Percentiles rank a stretch among this genome's conserved stretches.
Evolutionary conservation across 2,797 vertebrate species (phyloP).

Genomic region (Zonotrichia albicollis): DNA sequence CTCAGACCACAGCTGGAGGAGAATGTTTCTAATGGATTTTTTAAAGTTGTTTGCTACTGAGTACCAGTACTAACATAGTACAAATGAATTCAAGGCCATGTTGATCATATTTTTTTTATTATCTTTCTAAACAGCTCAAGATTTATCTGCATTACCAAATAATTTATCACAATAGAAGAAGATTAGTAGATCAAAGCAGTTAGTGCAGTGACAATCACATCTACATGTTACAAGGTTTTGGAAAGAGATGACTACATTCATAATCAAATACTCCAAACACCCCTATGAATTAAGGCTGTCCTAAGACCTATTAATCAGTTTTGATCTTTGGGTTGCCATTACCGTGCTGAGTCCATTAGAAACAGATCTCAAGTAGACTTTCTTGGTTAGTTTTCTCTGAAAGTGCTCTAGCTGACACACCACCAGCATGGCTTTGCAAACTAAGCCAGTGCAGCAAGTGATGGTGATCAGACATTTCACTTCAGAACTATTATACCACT

Average conservation of each 20-base stretch:
- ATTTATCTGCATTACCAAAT: neutral
- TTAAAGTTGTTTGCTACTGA: neutral
- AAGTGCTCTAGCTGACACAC: neutral
- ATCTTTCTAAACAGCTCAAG: neutral
- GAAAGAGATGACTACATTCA: neutral
- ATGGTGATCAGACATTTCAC: neutral
- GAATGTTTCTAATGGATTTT: slow-evolving; percentile 22
- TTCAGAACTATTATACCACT: neutral
- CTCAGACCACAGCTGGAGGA: slow-evolving; percentile 35
- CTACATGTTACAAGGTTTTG: neutral
- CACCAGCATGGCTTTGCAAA: neutral
- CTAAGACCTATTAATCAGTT: neutral
- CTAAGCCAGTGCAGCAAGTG: neutral
- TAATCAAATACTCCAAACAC: neutral
- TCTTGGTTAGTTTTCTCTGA: neutral
- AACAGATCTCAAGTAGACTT: neutral
- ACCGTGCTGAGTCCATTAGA: neutral
- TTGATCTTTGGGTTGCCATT: neutral
- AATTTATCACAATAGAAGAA: neutral
- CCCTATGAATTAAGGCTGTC: neutral
- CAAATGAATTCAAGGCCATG: neutral
- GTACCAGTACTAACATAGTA: neutral
- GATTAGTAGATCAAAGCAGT: neutral
- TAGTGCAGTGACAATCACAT: neutral
- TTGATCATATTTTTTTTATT: neutral